A percentile compares a stretch with the other conserved stretches of the same genome.
phyloP scores from a whole-genome alignment of 2,888 invertebrate species.

The Dysmachus trigonus region DNA sequence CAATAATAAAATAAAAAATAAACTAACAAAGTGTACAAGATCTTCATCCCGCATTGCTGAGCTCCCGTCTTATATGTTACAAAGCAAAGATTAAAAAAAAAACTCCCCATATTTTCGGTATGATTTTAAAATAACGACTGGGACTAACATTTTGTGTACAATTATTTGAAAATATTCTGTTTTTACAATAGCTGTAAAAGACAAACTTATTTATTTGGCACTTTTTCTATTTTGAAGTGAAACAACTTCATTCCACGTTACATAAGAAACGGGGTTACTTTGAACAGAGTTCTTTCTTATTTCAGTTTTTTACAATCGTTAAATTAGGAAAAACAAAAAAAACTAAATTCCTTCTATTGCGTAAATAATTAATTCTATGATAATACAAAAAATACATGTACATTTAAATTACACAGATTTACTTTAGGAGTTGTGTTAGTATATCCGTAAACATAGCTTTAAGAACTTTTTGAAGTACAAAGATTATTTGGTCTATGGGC shows the following conservation, averaged over 20 bases:
- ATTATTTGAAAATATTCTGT: background rate
- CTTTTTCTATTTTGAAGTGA: conserved; percentile 24
- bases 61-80: background rate
- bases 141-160: background rate
- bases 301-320: conserved; percentile 11
- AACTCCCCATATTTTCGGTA: background rate
- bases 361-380: background rate
- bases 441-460: background rate
- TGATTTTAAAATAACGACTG: conserved; percentile 20
- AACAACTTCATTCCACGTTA: background rate
- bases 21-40: conserved; percentile 27
- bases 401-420: background rate
- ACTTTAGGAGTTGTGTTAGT: background rate
- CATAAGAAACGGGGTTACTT: background rate
- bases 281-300: background rate
- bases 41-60: background rate
- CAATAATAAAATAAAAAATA: conserved; percentile 3
- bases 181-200: conserved; percentile 29
- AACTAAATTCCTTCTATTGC: background rate
- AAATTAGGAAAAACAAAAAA: background rate
- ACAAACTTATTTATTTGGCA: conserved; percentile 39
- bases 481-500: background rate
- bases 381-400: conserved; percentile 19
- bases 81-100: background rate
- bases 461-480: background rate